Evolutionary conservation across 2,113 vertebrate genomes (phyloP), one percentile per base, ranked within the genome.

Genomic region (Cheilinus undulatus): DNA sequence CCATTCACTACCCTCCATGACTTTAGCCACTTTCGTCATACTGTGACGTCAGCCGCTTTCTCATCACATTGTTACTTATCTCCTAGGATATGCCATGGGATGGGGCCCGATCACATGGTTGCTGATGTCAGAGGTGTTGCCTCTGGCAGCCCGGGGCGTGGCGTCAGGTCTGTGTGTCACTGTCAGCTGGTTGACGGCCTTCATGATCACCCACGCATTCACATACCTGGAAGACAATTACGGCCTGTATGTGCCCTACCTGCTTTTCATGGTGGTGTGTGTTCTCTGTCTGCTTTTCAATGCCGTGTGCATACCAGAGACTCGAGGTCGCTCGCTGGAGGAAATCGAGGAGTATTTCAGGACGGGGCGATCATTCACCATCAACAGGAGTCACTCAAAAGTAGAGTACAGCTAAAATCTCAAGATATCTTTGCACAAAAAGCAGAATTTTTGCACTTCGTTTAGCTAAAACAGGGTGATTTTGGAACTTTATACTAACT

Each of bases 31-130:
- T 22, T 43, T 57, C n/a, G 4, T 42, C 36, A 3, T 49, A 6
- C 6, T 10, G 3, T 22, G 20, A 64, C 10, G n/a, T 65, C 10
- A 49, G 32, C 38, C 20, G 4, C 15, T 63, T 45, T 60, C 32
- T 51, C 34, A 14, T 50, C 46, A 26, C 51, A 45, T 60, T 57
- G 23, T 66, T 57, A 20, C 4, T 66, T 53, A 56, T 87, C 36
- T 70, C 70, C 20, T 58, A 99, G 98, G 97, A 28, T 99, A 99
- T 0, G 96, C 97, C 78, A 92, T 99, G 93, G 98, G 97, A 85
- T 99, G 98, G 97, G 98, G 98, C 2, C 97, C 98, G 49, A 97
- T 99, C 90, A 97, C 97, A 1, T 99, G 97, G 97, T 84, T 99
- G 69, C 94, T 99, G 83, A 99, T 99, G 97, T 96, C 97, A 0